These are phyloP conservation scores for Anthopleura sola DNA, from an alignment of 64 coral and sea anemone species.

Conservation along the genomic window DNA sequence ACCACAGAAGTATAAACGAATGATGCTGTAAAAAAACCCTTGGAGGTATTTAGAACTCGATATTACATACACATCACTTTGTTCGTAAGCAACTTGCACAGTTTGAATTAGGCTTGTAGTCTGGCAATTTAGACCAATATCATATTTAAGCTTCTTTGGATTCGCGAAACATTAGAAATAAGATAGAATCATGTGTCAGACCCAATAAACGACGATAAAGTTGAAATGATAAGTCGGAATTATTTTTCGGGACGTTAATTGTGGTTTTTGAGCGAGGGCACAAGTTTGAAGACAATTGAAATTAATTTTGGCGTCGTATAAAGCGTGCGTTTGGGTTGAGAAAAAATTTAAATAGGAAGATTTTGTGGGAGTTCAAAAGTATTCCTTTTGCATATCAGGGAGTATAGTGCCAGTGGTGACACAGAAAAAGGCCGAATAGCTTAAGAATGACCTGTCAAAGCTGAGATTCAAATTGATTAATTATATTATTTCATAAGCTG, in stretches of 20 bases:
- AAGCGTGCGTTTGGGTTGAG: neutral
- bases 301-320: neutral
- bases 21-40: neutral
- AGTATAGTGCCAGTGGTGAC: neutral
- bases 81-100: neutral
- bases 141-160: neutral
- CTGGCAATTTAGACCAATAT: neutral
- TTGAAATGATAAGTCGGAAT: neutral
- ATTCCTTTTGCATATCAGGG: neutral
- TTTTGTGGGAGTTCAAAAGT: neutral
- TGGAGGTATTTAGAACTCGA: neutral
- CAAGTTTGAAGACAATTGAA: neutral
- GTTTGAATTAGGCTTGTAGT: neutral
- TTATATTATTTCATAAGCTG: constrained; percentile 14
- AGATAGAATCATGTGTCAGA: neutral
- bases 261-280: neutral
- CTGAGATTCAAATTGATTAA: constrained; percentile 10
- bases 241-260: neutral
- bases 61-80: neutral
- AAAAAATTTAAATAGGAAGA: neutral
- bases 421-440: neutral
- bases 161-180: neutral
- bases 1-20: neutral
- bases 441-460: neutral
- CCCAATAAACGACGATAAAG: neutral